Percentiles rank a stretch among this genome's conserved stretches.
These are phyloP conservation scores for Pelosia muscerda DNA, from an alignment of 2,888 invertebrate species.

Conservation along the genomic window DNA sequence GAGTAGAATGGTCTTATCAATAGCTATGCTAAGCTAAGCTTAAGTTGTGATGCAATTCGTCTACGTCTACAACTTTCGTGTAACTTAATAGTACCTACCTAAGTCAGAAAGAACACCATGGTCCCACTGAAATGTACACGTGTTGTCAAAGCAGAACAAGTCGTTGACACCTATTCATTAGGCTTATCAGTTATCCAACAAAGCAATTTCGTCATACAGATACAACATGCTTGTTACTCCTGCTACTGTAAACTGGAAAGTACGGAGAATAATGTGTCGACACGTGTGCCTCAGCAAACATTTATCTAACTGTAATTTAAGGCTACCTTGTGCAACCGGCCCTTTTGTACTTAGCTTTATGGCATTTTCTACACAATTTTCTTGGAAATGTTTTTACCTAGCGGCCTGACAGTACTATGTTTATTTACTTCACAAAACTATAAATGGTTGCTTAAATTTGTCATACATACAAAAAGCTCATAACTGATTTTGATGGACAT, in stretches of 20 bases:
- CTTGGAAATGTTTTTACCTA: conserved; percentile 20
- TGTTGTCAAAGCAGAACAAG: conserved; percentile 32
- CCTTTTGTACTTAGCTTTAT: conserved; percentile 26
- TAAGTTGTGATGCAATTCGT: neutral
- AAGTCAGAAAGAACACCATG: neutral
- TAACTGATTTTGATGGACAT: neutral
- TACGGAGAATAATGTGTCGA: conserved; percentile 38
- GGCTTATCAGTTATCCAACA: conserved; percentile 52
- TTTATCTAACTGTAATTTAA: conserved; percentile 39
- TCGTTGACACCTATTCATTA: conserved; percentile 53
- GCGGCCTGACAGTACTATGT: conserved; percentile 8
- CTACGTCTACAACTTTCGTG: neutral
- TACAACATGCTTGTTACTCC: conserved; percentile 39
- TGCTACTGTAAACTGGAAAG: conserved; percentile 41
- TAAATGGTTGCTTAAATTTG: conserved; percentile 6
- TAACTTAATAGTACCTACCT: neutral
- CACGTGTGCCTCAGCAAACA: conserved; percentile 47
- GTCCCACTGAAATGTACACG: conserved; percentile 23
- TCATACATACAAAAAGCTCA: neutral
- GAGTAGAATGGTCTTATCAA: neutral
- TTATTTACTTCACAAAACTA: conserved; percentile 8
- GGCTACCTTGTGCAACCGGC: conserved; percentile 27
- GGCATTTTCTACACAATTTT: conserved; percentile 23
- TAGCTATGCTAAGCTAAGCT: neutral
- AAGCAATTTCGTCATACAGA: conserved; percentile 45